Base-by-base conservation (phyloP, 2,113 vertebrate species). In the Fulica atra region DNA sequence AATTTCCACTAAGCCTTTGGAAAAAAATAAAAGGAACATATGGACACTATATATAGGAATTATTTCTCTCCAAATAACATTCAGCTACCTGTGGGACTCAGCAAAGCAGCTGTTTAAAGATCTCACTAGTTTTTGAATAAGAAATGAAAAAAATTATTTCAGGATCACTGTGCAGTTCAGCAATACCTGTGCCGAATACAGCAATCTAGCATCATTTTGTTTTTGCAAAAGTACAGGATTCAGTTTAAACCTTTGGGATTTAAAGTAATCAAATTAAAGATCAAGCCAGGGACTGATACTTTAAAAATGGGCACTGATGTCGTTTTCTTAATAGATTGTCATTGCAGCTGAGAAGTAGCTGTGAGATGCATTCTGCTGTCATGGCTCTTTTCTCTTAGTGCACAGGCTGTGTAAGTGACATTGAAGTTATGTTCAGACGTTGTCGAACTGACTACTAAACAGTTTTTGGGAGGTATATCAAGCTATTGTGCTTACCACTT, bases 61-160 rank as follows among this genome's bases (percentile, higher is more conserved):
- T 71, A 31, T 73, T 93, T 69, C n/a, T 70, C 65, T 95, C 53
- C 15, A 70, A 92, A 88, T 64, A 28, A 95, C 79, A 61, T 84
- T 38, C 40, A 87, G 60, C 50, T 95, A 95, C 89, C 95, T 95
- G 86, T 93, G 95, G 81, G 86, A 93, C 60, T 77, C 60, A 42
- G 59, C 83, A 89, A 86, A 89, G 83, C 95, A 97, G 93, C 94
- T 96, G 92, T 73, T 96, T 69, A 93, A 82, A 96, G 73, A 89
- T 81, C 79, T 86, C 68, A 57, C 68, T 71, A 36, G 35, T 83
- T 91, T 95, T 80, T 81, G 44, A 92, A 77, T 23, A 65, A 60
- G 57, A 83, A 81, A 91, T 60, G 33, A 73, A 89, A 93, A 91
- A 29, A 33, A 19, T n/a, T 14, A 33, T 93, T 81, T 83, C 36